A percentile compares a stretch with the other conserved stretches of the same genome.
Conservation (phyloP, 2,797 vertebrate species). For the Rachycentron canadum region DNA sequence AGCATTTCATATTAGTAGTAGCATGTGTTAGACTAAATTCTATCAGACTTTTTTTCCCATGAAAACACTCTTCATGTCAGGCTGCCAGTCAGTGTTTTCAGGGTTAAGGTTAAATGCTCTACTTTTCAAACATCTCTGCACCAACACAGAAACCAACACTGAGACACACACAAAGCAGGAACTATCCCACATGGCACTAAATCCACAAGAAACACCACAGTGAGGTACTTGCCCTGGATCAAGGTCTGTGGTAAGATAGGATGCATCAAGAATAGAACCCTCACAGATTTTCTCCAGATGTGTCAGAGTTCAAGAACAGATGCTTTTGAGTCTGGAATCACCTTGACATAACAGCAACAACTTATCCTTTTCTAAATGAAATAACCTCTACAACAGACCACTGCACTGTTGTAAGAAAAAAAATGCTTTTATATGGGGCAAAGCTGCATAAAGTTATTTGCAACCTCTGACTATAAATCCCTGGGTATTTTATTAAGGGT, state of each 20-base stretch:
- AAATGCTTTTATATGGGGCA: slow-evolving; percentile 43
- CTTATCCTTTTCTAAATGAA: slow-evolving; percentile 37
- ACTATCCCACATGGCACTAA: neutral
- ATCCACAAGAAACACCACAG: slow-evolving; percentile 4
- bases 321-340: slow-evolving; percentile 49
- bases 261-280: slow-evolving; percentile 21
- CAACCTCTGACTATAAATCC: slow-evolving; percentile 51
- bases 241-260: slow-evolving; percentile 5
- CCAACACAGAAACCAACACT: slow-evolving; percentile 10
- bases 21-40: slow-evolving; percentile 1
- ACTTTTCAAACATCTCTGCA: slow-evolving; percentile 8
- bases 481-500: slow-evolving; percentile 54
- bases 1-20: slow-evolving; percentile 6
- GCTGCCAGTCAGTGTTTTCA: slow-evolving; percentile 23
- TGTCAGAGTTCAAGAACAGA: slow-evolving; percentile 50
- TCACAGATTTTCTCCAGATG: slow-evolving; percentile 29
- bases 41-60: neutral
- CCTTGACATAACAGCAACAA: slow-evolving; percentile 34
- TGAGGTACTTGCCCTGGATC: neutral
- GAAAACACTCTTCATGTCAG: slow-evolving; percentile 28
- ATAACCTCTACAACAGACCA: slow-evolving; percentile 27
- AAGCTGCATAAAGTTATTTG: slow-evolving; percentile 47
- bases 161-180: neutral
- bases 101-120: slow-evolving; percentile 34
- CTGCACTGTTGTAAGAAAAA: neutral